Evolutionary conservation across 1,140 invertebrate genomes (phyloP), one percentile per base, ranked within the genome.

Genomic region (Rhyzopertha dominica): DNA sequence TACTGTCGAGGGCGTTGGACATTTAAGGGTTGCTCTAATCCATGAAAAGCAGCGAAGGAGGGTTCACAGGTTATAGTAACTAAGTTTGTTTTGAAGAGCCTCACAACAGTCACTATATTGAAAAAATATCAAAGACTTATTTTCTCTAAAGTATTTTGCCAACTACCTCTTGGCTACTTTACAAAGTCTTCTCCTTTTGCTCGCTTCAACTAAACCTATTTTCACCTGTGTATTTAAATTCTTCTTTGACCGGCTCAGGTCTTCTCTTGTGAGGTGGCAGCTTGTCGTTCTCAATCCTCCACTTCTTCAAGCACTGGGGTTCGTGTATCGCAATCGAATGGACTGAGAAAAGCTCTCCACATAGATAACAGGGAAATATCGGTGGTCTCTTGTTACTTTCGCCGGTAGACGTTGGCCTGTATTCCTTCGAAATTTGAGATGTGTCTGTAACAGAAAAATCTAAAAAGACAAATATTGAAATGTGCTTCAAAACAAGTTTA

Each of bases 301-400:
- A 87, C 60, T 85, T 87, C 57, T 81, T 77, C 19, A 88, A 56
- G 59, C 86, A 89, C 52, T 87, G 81, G 1, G 84, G 82, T 57
- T 87, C 82, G 66, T 89, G 86, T 42, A 87, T 86, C 12, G 66
- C 65, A 39, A 89, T 78, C 24, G 81, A 84, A 49, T 74, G 76
- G 0, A 79, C 74, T 7, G 83, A 85, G 63, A 85, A 90, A 49
- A 84, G 74, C 38, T 82, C 71, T 3, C 84, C 82, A 56, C 83
- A 85, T 34, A 89, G 77, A 55, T 88, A 87, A 61, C 86, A 90
- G 7, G 81, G 73, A 44, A 69, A 58, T 47, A 63, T 51, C 5
- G 53, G 53, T 4, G 63, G 53, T 52, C 61, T 61, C 20, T 51
- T 57, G 1, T 47, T 46, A n/a, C n/a, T n/a, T n/a, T n/a, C n/a